Evolutionary conservation across 1,140 invertebrate species (phyloP), one percentile per base, ranked within the genome.

Genomic region (Harpegnathos saltator): DNA sequence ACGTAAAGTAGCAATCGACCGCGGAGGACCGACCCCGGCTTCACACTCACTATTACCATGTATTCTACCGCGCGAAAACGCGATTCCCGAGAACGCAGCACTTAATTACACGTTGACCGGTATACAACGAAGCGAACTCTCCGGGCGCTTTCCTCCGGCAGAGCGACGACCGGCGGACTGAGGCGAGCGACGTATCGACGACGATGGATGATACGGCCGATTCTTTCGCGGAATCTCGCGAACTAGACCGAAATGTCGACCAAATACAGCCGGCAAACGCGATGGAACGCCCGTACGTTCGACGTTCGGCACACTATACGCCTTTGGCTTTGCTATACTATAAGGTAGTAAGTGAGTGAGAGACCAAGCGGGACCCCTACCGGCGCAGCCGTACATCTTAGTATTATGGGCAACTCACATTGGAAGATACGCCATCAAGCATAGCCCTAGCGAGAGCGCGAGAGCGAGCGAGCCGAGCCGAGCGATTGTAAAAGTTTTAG

Each of bases 341-440:
- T 93, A 93, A 94, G 93, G 91, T 93, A 93, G 93, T 93, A 93
- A 92, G 83, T 85, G 84, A 83, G 83, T 65, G 85, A 90, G 89
- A 89, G 85, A 88, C 86, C 86, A 86, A 87, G 84, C 84, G 91
- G 91, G 93, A 94, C 93, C 94, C 94, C 94, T 94, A 93, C 94
- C 94, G 96, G 96, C 96, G 96, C 96, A 96, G 96, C 93, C 96
- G 96, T 96, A 96, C 95, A 96, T 96, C 96, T 96, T 96, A 95
- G 95, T 95, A 95, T 95, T 96, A 96, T 96, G 95, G 95, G 95
- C 95, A 93, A 95, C 95, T 95, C 96, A 96, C 96, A 97, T 97
- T 96, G 96, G 96, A 96, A 96, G 96, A 96, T 96, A 96, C 96
- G 96, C 95, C 96, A 96, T 97, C 96, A 96, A 96, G 96, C 95